Conservation (phyloP, 2,797 vertebrate species). For the Allobates femoralis region DNA sequence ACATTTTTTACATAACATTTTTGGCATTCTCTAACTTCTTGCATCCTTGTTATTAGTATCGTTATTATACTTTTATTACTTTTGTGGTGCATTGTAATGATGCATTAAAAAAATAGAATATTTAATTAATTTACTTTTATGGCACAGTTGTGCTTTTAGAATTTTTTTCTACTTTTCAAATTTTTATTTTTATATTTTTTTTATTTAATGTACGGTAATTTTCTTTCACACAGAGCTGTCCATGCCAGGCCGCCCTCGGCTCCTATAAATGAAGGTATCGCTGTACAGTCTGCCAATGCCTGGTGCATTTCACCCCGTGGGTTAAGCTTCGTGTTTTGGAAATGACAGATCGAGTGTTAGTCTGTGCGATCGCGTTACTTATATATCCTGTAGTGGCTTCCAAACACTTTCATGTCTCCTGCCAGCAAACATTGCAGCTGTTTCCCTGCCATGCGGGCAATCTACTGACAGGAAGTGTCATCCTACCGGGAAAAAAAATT, state of each 20-base stretch:
- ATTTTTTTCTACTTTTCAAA: too few species aligned
- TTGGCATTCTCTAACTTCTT: too few species aligned
- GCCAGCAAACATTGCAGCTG: slow-evolving; percentile 57
- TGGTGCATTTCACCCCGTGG: background rate
- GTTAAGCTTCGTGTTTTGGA: slow-evolving; percentile 33
- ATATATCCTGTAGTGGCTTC: slow-evolving; percentile 62
- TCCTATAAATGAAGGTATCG: background rate
- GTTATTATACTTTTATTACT: too few species aligned
- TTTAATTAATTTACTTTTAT: too few species aligned
- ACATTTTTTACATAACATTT: too few species aligned
- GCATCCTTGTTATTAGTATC: too few species aligned
- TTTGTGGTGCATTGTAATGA: too few species aligned
- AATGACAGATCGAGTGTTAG: slow-evolving; percentile 47
- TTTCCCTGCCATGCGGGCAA: background rate
- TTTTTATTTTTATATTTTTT: too few species aligned
- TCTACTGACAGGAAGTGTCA: slow-evolving; percentile 23
- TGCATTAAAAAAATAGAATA: too few species aligned
- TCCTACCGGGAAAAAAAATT: background rate
- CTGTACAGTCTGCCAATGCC: slow-evolving; percentile 12
- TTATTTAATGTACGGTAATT: too few species aligned
- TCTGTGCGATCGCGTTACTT: slow-evolving; percentile 53
- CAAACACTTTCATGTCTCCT: slow-evolving; percentile 49
- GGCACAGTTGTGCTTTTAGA: too few species aligned
- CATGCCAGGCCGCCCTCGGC: background rate
- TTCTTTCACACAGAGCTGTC: background rate